Percentiles rank a stretch among this genome's conserved stretches.
phyloP scores from a whole-genome alignment of 2,113 vertebrate species.

The Lepus europaeus region DNA sequence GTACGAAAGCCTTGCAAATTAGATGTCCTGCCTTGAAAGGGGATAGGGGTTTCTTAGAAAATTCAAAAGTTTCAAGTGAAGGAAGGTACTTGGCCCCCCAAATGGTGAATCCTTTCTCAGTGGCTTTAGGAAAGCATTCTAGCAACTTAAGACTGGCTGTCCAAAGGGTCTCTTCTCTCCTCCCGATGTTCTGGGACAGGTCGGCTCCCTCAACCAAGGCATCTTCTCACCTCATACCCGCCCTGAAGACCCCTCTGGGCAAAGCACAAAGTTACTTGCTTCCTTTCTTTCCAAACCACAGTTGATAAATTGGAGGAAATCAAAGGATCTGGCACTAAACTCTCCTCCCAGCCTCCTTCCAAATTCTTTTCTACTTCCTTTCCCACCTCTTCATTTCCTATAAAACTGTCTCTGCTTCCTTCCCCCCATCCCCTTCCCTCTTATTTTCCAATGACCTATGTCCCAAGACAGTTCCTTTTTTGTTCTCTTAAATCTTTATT shows the following conservation, averaged over 20 bases:
- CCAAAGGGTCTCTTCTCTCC: neutral
- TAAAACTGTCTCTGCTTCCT: neutral
- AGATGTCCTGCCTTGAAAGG: conserved; percentile 24
- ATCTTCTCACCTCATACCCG: neutral
- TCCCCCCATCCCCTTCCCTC: neutral
- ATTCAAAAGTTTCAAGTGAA: neutral
- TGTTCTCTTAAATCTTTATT: too few species aligned
- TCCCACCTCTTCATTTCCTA: neutral
- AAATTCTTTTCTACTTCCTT: neutral
- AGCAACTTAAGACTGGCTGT: neutral
- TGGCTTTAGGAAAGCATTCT: neutral
- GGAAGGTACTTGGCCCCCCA: neutral
- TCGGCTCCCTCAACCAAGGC: neutral
- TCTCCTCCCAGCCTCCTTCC: neutral
- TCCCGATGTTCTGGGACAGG: neutral
- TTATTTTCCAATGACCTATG: neutral
- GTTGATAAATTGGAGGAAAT: neutral
- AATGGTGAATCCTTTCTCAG: neutral
- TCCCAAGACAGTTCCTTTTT: neutral
- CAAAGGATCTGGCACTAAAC: neutral
- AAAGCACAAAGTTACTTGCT: neutral
- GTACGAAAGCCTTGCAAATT: conserved; percentile 12
- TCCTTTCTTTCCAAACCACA: neutral
- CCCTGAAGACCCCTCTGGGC: neutral
- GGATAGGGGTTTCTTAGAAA: neutral